Evolutionary conservation across 2,797 vertebrate genomes (phyloP), one percentile per base, ranked within the genome.

Genomic region (Otolemur crassicaudatus): DNA sequence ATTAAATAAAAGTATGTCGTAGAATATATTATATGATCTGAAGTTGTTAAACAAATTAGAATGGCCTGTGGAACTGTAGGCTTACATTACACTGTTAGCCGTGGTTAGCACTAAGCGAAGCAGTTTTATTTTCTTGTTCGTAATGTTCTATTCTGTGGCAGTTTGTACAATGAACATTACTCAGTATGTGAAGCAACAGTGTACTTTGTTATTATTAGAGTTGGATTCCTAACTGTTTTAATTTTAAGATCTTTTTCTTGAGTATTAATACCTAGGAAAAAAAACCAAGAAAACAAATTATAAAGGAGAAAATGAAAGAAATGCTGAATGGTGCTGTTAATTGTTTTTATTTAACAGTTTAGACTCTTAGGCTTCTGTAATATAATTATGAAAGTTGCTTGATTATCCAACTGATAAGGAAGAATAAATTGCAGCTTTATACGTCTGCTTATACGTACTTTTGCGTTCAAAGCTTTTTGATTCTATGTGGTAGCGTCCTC

Each of bases 331-430:
- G 43, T 92, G 11, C 10, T 86, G n/a, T 53, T 89, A 86, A 56
- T 56, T 95, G 29, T 94, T 96, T 92, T 90, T 73, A 61, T 87
- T 90, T 84, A 76, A 94, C 20, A 75, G 11, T 72, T 67, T 89
- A 83, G 49, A 83, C 4, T 90, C 43, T 83, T 69, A 81, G 56
- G 34, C 90, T 90, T 94, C 49, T 82, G 63, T 76, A 83, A 53
- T 89, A n/a, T 87, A 69, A 77, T 70, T 86, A 9, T 94, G 60
- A 92, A 95, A 93, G 16, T 93, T 89, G 14, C 31, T 82, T 12
- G 22, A 27, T 91, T 90, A 43, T 81, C 86, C 56, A 95, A 69
- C 8, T 85, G 69, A 49, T 67, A 70, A 96, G 25, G 14, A 93
- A 91, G 46, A 80, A 84, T 80, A 82, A 77, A 77, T 46, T 93